phyloP scores from a whole-genome alignment of 1,140 invertebrate genomes.

The Lepidotrigona ventralis region DNA sequence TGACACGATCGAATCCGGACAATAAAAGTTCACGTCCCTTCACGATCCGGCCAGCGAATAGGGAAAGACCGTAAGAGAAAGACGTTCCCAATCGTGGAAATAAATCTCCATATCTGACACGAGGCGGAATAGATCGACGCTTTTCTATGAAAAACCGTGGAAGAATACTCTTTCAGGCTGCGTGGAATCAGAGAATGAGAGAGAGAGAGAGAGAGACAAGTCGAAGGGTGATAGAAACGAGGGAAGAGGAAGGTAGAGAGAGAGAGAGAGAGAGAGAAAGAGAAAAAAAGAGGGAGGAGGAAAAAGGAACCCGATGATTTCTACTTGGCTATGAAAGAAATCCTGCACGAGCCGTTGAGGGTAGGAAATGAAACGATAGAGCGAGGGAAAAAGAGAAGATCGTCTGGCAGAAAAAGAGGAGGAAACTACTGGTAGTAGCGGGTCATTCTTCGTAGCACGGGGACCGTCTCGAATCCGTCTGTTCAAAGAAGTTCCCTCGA shows the following conservation, averaged over 20 bases:
- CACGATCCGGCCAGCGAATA: not conserved
- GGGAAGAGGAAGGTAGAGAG: not conserved
- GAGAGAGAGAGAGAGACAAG: slow-evolving; percentile 35
- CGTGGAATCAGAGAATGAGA: not conserved
- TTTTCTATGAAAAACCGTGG: slow-evolving; percentile 52
- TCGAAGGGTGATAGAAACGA: slow-evolving; percentile 17
- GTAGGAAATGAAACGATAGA: slow-evolving; percentile 47
- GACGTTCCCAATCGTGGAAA: slow-evolving; percentile 54
- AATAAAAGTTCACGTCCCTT: slow-evolving; percentile 47
- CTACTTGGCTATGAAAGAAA: slow-evolving; percentile 54
- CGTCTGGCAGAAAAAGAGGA: slow-evolving; percentile 1
- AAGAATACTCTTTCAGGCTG: slow-evolving; percentile 47
- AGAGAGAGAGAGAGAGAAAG: not conserved
- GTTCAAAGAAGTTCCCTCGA: slow-evolving; percentile 51
- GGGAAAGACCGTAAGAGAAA: not conserved
- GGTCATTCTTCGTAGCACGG: slow-evolving; percentile 54
- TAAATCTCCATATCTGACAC: slow-evolving; percentile 73
- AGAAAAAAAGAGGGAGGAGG: slow-evolving; percentile 19
- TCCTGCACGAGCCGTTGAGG: slow-evolving; percentile 44
- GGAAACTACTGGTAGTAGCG: slow-evolving; percentile 46
- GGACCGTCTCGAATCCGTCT: slow-evolving; percentile 69
- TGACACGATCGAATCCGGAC: slow-evolving; percentile 66
- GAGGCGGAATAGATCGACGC: slow-evolving; percentile 52
- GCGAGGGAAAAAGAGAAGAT: slow-evolving; percentile 36
- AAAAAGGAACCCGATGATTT: slow-evolving; percentile 66